phyloP scores from a whole-genome alignment of 2,888 invertebrate species.

The Synanthedon vespiformis region DNA sequence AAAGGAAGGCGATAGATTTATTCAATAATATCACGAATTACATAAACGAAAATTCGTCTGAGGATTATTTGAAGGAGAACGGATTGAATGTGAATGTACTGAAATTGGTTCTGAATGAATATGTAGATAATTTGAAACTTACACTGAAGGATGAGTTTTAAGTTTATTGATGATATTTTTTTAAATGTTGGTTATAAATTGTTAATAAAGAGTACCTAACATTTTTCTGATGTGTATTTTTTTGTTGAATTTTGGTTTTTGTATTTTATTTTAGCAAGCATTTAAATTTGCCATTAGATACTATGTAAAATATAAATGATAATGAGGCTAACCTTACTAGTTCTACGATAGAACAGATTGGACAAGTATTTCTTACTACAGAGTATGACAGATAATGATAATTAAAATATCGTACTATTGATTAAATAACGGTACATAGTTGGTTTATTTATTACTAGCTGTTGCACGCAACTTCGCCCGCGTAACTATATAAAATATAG shows the following conservation, averaged over 20 bases:
- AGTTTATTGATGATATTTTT: conserved; percentile 2
- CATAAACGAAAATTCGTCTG: not conserved
- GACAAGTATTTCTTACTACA: too few species aligned
- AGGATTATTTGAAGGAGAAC: conserved; percentile 1
- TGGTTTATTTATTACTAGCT: too few species aligned
- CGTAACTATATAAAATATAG: too few species aligned
- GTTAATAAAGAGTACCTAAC: not conserved
- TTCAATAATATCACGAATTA: conserved; percentile 1
- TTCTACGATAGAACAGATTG: too few species aligned
- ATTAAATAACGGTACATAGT: too few species aligned
- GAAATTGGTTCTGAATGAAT: conserved; percentile 24
- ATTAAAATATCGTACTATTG: too few species aligned
- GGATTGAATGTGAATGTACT: conserved; percentile 24
- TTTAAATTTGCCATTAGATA: not conserved
- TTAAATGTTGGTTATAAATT: not conserved
- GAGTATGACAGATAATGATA: too few species aligned
- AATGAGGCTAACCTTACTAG: too few species aligned
- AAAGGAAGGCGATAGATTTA: conserved; percentile 16
- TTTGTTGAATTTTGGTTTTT: not conserved
- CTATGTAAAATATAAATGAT: too few species aligned
- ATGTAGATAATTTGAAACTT: conserved; percentile 19
- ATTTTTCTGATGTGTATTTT: not conserved
- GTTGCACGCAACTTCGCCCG: too few species aligned
- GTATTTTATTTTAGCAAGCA: not conserved
- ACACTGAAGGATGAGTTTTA: conserved; percentile 36